Conservation (phyloP, 1,140 invertebrate genomes). For the Hypothenemus hampei region DNA sequence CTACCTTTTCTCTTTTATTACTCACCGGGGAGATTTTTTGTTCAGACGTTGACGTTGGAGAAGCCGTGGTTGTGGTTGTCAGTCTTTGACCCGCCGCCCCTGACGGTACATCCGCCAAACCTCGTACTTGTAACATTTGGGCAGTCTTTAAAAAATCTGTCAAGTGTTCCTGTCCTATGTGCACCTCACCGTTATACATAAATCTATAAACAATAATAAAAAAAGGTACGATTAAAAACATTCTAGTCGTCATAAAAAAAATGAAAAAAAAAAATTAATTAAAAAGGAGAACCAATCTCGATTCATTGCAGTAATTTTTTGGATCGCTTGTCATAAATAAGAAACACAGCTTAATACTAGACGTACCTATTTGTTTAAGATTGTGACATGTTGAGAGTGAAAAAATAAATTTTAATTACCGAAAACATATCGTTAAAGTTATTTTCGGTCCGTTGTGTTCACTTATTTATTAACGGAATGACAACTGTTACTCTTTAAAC, state of each 20-base stretch:
- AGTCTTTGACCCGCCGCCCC: conserved; percentile 45
- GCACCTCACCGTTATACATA: conserved; percentile 93
- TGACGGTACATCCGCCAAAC: conserved; percentile 74
- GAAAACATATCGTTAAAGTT: too few species aligned
- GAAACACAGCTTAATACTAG: too few species aligned
- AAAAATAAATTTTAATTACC: not conserved
- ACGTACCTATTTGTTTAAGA: not conserved
- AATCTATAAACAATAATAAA: conserved; percentile 56
- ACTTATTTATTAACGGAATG: too few species aligned
- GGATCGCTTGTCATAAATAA: not conserved
- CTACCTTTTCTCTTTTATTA: too few species aligned
- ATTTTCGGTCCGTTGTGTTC: too few species aligned
- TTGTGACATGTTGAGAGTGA: not conserved
- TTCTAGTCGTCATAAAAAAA: too few species aligned
- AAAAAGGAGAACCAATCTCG: too few species aligned
- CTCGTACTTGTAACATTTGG: conserved; percentile 84
- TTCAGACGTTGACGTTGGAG: conserved; percentile 43
- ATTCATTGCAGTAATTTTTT: too few species aligned
- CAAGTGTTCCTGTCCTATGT: conserved; percentile 85
- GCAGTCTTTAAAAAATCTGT: conserved; percentile 84
- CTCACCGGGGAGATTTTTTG: conserved; percentile 49
- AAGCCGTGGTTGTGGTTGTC: conserved; percentile 43
- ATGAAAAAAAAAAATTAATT: too few species aligned
- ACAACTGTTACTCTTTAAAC: too few species aligned
- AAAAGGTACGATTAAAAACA: too few species aligned